A percentile compares a stretch with the other conserved stretches of the same genome.
Evolutionary conservation across 1,140 invertebrate species (phyloP).

Genomic region (Drosophila repletoides): DNA sequence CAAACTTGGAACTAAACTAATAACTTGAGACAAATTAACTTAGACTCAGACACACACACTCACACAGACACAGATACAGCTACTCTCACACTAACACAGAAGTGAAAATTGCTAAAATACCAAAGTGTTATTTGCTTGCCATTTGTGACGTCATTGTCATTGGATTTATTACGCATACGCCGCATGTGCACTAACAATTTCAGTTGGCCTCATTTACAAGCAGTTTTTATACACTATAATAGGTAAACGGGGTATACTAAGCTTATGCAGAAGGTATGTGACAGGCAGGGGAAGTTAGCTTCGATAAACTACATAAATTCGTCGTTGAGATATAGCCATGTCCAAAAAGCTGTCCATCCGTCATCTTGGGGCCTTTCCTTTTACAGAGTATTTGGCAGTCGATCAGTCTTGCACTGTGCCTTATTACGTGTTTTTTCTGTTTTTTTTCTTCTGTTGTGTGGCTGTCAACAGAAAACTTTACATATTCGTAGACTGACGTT

Average conservation of each 20-base stretch:
- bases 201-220: slow-evolving; percentile 40
- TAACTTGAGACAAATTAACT: slow-evolving; percentile 65
- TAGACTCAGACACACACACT: slow-evolving; percentile 7
- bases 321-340: no score
- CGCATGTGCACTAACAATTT: slow-evolving; percentile 43
- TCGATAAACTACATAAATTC: no score
- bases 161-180: slow-evolving; percentile 52
- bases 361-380: background rate
- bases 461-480: slow-evolving; percentile 24
- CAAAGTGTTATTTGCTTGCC: slow-evolving; percentile 47
- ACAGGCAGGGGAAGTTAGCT: no score
- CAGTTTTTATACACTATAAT: background rate
- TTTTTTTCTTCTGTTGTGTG: background rate
- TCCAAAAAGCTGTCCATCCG: no score
- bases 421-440: background rate
- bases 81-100: background rate
- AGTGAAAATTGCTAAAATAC: slow-evolving; percentile 42
- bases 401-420: no score
- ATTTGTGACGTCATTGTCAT: slow-evolving; percentile 45
- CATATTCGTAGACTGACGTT: slow-evolving; percentile 11
- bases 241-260: no score
- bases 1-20: slow-evolving; percentile 39
- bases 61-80: background rate
- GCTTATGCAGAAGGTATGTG: no score
- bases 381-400: no score